Conservation (phyloP, 2,888 invertebrate species). For the Microctonus hyperodae region DNA sequence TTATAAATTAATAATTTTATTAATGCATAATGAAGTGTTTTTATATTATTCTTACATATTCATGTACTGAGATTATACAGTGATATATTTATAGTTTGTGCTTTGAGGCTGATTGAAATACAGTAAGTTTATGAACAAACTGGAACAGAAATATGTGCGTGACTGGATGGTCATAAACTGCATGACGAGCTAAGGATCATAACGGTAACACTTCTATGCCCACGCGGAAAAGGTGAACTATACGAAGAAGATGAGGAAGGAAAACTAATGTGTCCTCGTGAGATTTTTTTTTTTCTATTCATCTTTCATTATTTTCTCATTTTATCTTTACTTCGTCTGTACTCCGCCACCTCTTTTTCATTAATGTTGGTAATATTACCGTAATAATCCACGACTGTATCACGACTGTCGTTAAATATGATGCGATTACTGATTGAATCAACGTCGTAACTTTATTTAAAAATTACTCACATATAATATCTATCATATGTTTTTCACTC, state of each 20-base stretch:
- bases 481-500: not conserved
- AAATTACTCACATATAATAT: not conserved
- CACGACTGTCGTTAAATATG: constrained; percentile 27
- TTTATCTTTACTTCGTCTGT: constrained; percentile 23
- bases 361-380: constrained; percentile 30
- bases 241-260: constrained; percentile 17
- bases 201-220: constrained; percentile 39
- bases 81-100: not conserved
- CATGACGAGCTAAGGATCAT: constrained; percentile 33
- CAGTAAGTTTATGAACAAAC: constrained; percentile 9
- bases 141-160: constrained; percentile 28
- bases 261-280: constrained; percentile 26
- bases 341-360: not conserved
- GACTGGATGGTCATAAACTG: constrained; percentile 29
- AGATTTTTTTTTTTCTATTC: constrained; percentile 13
- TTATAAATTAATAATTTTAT: not conserved
- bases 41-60: not conserved
- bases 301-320: not conserved
- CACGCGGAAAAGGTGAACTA: constrained; percentile 35
- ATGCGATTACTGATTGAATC: not conserved
- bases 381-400: constrained; percentile 36
- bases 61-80: not conserved
- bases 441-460: not conserved
- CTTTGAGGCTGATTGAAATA: not conserved
- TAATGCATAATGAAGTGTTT: not conserved